Conservation (phyloP, 1,140 invertebrate species). For the Stenopsyche tienmushanensis region DNA sequence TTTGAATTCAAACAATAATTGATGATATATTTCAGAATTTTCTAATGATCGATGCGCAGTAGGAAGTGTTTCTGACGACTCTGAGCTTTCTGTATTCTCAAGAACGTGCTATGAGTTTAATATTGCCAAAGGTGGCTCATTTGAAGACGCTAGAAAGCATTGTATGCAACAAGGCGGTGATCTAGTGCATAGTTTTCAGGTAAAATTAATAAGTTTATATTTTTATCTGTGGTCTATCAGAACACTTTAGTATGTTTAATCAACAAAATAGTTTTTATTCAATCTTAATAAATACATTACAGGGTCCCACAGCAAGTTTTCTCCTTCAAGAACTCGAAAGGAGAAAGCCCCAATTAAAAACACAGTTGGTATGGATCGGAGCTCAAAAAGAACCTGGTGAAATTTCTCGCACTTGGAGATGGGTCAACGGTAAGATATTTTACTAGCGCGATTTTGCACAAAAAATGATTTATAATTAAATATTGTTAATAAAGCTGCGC, state of each 20-base stretch:
- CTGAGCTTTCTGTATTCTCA: constrained; percentile 76
- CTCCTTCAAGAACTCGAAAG: constrained; percentile 79
- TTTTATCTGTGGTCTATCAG: too few relatives aligned
- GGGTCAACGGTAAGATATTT: constrained; percentile 76
- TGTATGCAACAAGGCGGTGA: constrained; percentile 78
- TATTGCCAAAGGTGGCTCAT: constrained; percentile 75
- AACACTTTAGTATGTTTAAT: not conserved
- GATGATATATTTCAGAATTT: constrained; percentile 63
- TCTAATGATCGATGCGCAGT: constrained; percentile 77
- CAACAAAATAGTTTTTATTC: not conserved
- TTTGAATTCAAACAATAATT: not conserved
- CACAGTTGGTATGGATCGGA: constrained; percentile 88
- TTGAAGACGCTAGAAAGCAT: constrained; percentile 72
- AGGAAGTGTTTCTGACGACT: constrained; percentile 67
- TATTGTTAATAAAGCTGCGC: too few relatives aligned
- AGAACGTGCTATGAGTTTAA: constrained; percentile 88
- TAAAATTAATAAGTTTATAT: too few relatives aligned
- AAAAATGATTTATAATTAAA: not conserved
- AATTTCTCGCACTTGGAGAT: constrained; percentile 82
- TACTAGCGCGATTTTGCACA: not conserved
- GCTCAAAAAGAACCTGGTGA: constrained; percentile 83
- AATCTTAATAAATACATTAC: constrained; percentile 40
- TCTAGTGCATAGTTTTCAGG: constrained; percentile 73
- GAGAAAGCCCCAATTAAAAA: constrained; percentile 74
- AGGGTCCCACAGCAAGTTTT: constrained; percentile 69